Percentiles rank a stretch among this genome's conserved stretches.
phyloP scores from a whole-genome alignment of 2,113 vertebrate genomes.

The Abramis brama region DNA sequence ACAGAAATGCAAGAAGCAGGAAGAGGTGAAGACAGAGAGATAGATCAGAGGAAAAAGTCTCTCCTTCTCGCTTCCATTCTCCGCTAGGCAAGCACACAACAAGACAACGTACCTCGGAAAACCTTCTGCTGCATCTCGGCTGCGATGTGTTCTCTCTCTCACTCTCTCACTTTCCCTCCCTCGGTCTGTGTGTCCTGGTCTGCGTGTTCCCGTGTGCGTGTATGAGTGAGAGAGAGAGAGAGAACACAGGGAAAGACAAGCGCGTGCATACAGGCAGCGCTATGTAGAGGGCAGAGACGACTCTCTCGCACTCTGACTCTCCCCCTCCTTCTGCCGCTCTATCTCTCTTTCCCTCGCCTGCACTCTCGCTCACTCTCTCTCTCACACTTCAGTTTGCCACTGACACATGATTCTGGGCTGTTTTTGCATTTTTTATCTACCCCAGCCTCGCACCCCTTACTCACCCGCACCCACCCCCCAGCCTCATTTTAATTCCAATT shows the following conservation, averaged over 20 bases:
- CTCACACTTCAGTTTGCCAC: slow-evolving; percentile 73
- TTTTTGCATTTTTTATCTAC: slow-evolving; percentile 68
- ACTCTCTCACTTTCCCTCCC: slow-evolving; percentile 69
- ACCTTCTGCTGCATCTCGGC: slow-evolving; percentile 84
- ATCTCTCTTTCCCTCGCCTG: slow-evolving; percentile 49
- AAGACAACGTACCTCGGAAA: slow-evolving; percentile 83
- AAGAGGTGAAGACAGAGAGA: slow-evolving; percentile 68
- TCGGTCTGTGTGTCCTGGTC: slow-evolving; percentile 64
- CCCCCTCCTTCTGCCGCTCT: slow-evolving; percentile 59
- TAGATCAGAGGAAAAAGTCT: slow-evolving; percentile 70
- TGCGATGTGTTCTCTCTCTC: slow-evolving; percentile 80
- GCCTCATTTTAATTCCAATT: slow-evolving; percentile 72
- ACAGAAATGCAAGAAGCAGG: slow-evolving; percentile 43
- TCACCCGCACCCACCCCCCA: slow-evolving; percentile 28
- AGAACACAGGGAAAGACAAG: slow-evolving; percentile 51
- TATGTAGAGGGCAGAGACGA: slow-evolving; percentile 83
- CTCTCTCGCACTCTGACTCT: slow-evolving; percentile 66
- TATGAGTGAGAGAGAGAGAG: slow-evolving; percentile 51
- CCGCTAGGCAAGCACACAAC: slow-evolving; percentile 79
- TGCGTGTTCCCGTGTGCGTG: slow-evolving; percentile 70
- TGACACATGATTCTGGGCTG: slow-evolving; percentile 77
- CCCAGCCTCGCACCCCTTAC: slow-evolving; percentile 51
- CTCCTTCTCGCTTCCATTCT: slow-evolving; percentile 72
- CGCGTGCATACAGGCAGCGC: slow-evolving; percentile 71
- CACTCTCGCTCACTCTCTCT: slow-evolving; percentile 42